These are phyloP conservation scores for Leucoptera coffeella DNA, from an alignment of 2,888 invertebrate genomes.

Conservation along the genomic window DNA sequence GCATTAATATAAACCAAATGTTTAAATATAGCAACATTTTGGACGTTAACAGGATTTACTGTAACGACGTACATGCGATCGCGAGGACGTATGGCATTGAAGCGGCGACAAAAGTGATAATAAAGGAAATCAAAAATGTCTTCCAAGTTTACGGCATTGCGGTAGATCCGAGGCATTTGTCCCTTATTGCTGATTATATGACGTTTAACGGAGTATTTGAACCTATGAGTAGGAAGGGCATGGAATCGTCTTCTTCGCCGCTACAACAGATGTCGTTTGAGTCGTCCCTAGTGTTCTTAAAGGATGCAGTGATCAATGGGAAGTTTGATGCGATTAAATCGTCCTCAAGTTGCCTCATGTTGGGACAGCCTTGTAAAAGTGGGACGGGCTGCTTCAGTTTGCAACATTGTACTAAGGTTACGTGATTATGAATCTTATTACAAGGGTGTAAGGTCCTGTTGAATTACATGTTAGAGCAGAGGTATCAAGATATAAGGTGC, in stretches of 20 bases:
- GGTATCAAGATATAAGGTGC: too few species aligned
- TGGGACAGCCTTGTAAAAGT: constrained; percentile 73
- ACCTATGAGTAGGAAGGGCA: constrained; percentile 85
- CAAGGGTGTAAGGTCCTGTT: too few species aligned
- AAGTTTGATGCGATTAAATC: constrained; percentile 70
- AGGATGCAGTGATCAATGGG: constrained; percentile 66
- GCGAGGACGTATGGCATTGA: constrained; percentile 92
- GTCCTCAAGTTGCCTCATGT: constrained; percentile 81
- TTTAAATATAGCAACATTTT: constrained; percentile 72
- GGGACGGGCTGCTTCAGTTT: constrained; percentile 76
- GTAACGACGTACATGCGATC: constrained; percentile 91
- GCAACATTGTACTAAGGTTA: too few species aligned
- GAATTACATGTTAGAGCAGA: too few species aligned
- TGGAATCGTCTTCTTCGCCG: constrained; percentile 87
- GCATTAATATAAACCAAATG: constrained; percentile 89
- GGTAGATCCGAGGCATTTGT: constrained; percentile 90
- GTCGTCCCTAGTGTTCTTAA: constrained; percentile 80
- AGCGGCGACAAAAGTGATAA: constrained; percentile 85
- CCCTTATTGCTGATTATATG: constrained; percentile 95
- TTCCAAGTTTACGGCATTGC: constrained; percentile 96
- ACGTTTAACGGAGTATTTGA: constrained; percentile 86
- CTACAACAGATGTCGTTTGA: constrained; percentile 98
- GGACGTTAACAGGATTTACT: constrained; percentile 77
- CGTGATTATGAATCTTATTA: too few species aligned
- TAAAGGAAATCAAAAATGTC: constrained; percentile 92